phyloP scores from a whole-genome alignment of 2,797 vertebrate genomes.

The Arrhamphus sclerolepis region DNA sequence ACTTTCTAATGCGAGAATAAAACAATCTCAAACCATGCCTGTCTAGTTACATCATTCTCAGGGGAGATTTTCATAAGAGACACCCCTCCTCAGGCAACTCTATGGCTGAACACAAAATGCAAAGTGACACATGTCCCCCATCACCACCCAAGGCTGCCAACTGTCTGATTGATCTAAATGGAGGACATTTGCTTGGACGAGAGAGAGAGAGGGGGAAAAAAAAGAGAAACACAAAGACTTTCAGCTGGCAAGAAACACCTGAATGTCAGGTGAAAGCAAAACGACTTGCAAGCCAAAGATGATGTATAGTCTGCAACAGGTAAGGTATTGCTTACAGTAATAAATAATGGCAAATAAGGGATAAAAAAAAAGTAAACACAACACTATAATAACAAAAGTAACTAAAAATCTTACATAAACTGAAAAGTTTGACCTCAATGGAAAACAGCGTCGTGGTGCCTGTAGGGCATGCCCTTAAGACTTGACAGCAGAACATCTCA shows the following conservation, averaged over 20 bases:
- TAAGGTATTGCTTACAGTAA: neutral
- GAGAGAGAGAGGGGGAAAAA: too few species aligned
- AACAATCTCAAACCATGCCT: constrained; percentile 54
- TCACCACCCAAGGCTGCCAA: constrained; percentile 60
- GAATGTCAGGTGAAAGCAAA: constrained; percentile 39
- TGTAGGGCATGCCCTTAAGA: constrained; percentile 28
- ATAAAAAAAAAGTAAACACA: neutral
- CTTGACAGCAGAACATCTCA: constrained; percentile 35
- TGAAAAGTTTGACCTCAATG: constrained; percentile 1
- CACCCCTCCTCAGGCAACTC: constrained; percentile 54
- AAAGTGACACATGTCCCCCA: constrained; percentile 57
- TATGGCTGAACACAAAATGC: constrained; percentile 59
- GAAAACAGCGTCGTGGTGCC: neutral
- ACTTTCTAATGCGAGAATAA: constrained; percentile 37
- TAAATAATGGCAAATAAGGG: too few species aligned
- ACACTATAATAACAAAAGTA: neutral
- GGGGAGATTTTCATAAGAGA: constrained; percentile 49
- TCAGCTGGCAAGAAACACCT: constrained; percentile 28
- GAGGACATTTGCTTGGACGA: constrained; percentile 42
- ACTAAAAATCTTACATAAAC: neutral
- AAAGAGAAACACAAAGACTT: constrained; percentile 19
- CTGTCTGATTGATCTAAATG: constrained; percentile 49
- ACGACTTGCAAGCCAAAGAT: constrained; percentile 18
- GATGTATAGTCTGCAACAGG: constrained; percentile 1
- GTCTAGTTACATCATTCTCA: constrained; percentile 62